Evolutionary conservation across 2,113 vertebrate genomes (phyloP).

Genomic region (Cheilinus undulatus): DNA sequence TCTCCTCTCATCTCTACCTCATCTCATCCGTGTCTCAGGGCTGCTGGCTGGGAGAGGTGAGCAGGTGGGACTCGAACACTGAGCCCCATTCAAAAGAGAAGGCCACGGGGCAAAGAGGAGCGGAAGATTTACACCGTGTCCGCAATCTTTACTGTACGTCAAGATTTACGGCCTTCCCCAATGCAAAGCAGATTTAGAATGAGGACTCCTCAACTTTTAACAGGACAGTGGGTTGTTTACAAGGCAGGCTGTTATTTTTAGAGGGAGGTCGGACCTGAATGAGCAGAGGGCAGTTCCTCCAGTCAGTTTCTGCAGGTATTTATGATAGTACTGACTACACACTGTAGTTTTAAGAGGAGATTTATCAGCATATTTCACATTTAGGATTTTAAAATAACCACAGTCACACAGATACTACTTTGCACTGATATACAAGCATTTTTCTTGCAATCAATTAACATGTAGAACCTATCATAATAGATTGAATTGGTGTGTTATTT

Average conservation of each 20-base stretch:
- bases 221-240: slow-evolving; percentile 35
- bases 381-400: not conserved
- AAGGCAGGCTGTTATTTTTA: slow-evolving; percentile 27
- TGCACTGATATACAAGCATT: not conserved
- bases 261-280: not conserved
- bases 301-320: not conserved
- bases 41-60: slow-evolving; percentile 42
- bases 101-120: slow-evolving; percentile 34
- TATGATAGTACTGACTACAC: not conserved
- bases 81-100: slow-evolving; percentile 35
- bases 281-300: not conserved
- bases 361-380: not conserved
- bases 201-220: slow-evolving; percentile 14
- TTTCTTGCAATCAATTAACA: not conserved
- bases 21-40: slow-evolving; percentile 8
- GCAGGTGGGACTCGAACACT: slow-evolving; percentile 54
- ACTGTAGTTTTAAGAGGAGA: not conserved
- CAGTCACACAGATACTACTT: not conserved
- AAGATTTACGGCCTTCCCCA: slow-evolving; percentile 51
- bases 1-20: slow-evolving; percentile 18
- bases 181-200: slow-evolving; percentile 24
- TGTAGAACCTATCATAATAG: too few species aligned
- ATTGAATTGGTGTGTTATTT: too few species aligned
- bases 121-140: slow-evolving; percentile 44
- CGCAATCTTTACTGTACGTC: slow-evolving; percentile 35